Conservation (phyloP, 2,797 vertebrate genomes). For the Cryptoblepharus egeriae region DNA sequence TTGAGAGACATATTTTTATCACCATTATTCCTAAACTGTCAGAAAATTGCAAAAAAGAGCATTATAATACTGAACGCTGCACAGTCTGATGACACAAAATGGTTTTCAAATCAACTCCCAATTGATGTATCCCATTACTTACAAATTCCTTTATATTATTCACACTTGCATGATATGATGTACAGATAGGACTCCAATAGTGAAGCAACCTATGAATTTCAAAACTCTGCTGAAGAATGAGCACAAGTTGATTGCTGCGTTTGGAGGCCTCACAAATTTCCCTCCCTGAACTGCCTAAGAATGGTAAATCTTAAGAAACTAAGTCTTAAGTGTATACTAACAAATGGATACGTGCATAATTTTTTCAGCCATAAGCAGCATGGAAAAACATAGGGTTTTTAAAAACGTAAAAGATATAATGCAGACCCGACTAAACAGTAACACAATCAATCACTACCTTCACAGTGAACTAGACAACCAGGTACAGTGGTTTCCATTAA, state of each 20-base stretch:
- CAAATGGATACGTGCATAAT: not conserved
- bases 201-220: not conserved
- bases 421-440: not conserved
- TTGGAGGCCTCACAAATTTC: not conserved
- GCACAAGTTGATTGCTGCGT: not conserved
- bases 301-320: not conserved
- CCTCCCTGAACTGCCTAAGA: not conserved
- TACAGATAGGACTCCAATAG: not conserved
- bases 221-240: not conserved
- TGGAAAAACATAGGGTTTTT: slow-evolving; percentile 10
- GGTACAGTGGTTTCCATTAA: slow-evolving; percentile 17
- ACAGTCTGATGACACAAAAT: not conserved
- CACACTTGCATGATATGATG: not conserved
- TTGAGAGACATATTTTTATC: not conserved
- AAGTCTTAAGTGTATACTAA: not conserved
- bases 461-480: slow-evolving; percentile 36
- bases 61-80: not conserved
- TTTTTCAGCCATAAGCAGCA: not conserved
- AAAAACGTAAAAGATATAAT: not conserved
- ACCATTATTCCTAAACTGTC: not conserved
- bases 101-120: not conserved
- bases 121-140: not conserved
- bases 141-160: not conserved
- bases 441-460: slow-evolving; percentile 25
- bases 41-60: not conserved